Base-by-base conservation (phyloP, 2,113 vertebrate species). In the Onychorhynchus coronatus region DNA sequence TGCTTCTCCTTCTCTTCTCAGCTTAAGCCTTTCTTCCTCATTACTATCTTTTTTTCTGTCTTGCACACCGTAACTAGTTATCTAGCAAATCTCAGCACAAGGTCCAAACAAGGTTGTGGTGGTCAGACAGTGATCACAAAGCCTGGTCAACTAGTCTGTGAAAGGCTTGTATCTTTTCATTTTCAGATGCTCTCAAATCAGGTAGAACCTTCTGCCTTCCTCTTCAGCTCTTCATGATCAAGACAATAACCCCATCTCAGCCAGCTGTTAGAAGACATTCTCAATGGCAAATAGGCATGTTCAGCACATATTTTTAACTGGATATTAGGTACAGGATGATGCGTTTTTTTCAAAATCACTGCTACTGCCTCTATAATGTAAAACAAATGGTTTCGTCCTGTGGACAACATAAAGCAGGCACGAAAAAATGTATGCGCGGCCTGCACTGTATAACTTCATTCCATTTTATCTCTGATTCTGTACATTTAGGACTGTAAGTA, bases 121-220 rank as follows among this genome's bases (percentile, higher is more conserved):
- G 82, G 92, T 89, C 96, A 96, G 90, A 77, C 65, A 68, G 68
- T 50, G 70, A 93, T 91, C 84, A 79, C 65, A 75, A 7, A 72
- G 24, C 73, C 95, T 76, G 83, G 76, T 85, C 91, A 94, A 46
- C 11, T 1, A 50, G 63, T 63, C 73, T 90, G 44, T 91, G n/a
- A 61, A 67, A 66, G 68, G 20, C 41, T 90, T 73, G 4, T 55
- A 63, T 70, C 47, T 93, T 89, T 95, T 75, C 80, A 44, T 25
- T 95, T 91, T 88, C 71, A 88, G 76, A 67, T 92, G 46, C 49
- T 92, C 88, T 93, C 90, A 91, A 93, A 84, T 55, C 58, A 94
- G 70, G 77, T 30, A 85, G 49, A 72, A 93, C 68, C 42, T 11
- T 90, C 76, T 79, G 93, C 44, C 52, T 59, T 61, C 12, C 23